Percentiles rank a stretch among this genome's conserved stretches.
phyloP scores from a whole-genome alignment of 2,888 invertebrate species.

The Hydropsyche betteni region DNA sequence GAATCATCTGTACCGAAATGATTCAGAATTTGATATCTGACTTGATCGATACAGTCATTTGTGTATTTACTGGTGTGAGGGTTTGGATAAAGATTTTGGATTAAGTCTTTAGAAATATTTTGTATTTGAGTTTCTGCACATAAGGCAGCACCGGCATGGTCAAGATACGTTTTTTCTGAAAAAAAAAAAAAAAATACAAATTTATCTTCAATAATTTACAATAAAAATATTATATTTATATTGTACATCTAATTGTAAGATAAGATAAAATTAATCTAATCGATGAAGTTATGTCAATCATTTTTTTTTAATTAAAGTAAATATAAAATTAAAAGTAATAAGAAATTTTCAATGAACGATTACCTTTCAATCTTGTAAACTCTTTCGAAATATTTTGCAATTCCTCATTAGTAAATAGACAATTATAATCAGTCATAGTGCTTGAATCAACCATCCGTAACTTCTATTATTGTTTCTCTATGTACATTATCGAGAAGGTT shows the following conservation, averaged over 20 bases:
- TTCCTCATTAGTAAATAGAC: constrained; percentile 57
- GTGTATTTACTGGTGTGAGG: constrained; percentile 89
- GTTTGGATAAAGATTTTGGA: constrained; percentile 83
- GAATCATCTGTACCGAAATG: constrained; percentile 84
- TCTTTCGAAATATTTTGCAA: constrained; percentile 61
- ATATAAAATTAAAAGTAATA: background rate
- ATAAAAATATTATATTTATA: background rate
- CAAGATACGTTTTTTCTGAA: constrained; percentile 80
- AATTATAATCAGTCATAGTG: no score
- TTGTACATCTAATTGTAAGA: background rate
- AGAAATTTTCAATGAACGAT: background rate
- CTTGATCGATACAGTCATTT: constrained; percentile 85
- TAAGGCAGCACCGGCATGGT: constrained; percentile 88
- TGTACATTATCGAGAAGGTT: no score
- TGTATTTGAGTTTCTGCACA: constrained; percentile 81
- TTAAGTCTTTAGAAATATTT: constrained; percentile 71
- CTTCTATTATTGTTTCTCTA: no score
- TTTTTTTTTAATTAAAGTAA: no score
- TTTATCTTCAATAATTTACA: no score
- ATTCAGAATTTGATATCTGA: constrained; percentile 82
- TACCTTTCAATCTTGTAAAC: constrained; percentile 63
- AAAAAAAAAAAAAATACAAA: constrained; percentile 52
- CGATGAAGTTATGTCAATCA: no score
- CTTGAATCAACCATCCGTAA: no score
- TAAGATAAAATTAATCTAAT: background rate